These are phyloP conservation scores for Empidonax alnorum DNA, from an alignment of 2,113 vertebrate genomes.

Conservation along the genomic window DNA sequence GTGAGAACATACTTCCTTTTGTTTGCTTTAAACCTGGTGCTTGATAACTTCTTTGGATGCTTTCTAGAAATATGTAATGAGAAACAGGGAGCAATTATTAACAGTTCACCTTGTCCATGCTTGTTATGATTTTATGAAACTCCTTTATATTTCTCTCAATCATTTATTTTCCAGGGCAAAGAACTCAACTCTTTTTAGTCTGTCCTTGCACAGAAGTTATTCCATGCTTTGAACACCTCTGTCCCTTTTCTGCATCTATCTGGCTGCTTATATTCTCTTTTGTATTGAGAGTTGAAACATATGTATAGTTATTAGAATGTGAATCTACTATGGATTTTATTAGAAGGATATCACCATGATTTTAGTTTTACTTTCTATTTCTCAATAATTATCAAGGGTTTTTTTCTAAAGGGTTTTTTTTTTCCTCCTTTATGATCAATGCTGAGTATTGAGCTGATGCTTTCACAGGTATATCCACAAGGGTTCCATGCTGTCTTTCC, in stretches of 20 bases:
- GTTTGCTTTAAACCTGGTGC: slow-evolving; percentile 50
- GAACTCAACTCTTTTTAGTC: background rate
- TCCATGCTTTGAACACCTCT: background rate
- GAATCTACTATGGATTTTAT: background rate
- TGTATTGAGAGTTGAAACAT: background rate
- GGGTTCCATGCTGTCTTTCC: background rate
- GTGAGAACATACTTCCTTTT: slow-evolving; percentile 34
- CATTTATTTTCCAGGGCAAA: background rate
- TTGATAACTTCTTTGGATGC: slow-evolving; percentile 39
- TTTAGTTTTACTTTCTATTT: background rate
- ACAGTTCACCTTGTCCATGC: slow-evolving; percentile 24
- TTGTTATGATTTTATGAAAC: slow-evolving; percentile 18
- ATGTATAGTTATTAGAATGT: background rate
- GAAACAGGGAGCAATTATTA: slow-evolving; percentile 31
- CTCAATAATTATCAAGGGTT: background rate
- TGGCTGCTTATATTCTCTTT: background rate
- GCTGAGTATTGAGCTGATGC: background rate
- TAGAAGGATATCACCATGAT: background rate
- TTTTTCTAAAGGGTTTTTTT: background rate
- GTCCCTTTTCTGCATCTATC: background rate
- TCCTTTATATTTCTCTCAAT: background rate
- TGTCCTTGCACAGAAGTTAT: background rate
- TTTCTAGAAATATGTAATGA: slow-evolving; percentile 45
- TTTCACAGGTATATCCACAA: background rate
- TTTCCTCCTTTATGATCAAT: background rate